Percentiles rank a stretch among this genome's conserved stretches.
Evolutionary conservation across 2,888 invertebrate genomes (phyloP).

Genomic region (Drosophila rubida): DNA sequence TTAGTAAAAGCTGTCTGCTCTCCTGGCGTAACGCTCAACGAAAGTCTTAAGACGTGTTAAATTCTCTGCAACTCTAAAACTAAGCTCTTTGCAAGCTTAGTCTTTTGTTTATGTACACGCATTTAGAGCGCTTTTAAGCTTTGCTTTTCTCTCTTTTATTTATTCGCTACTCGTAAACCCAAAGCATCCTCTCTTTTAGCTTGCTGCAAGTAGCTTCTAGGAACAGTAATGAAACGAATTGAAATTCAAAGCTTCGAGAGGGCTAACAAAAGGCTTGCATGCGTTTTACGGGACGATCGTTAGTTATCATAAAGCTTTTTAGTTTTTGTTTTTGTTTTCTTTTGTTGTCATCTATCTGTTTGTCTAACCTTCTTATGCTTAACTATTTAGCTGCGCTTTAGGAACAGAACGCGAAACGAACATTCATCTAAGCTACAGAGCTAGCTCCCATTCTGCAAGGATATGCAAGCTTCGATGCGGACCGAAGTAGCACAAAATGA

Average conservation of each 20-base stretch:
- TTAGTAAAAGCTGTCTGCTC: neutral
- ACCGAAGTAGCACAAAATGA: neutral
- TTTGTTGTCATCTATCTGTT: neutral
- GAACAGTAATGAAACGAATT: neutral
- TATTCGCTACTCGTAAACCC: no score
- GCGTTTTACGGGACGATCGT: conserved; percentile 1
- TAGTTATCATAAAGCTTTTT: conserved; percentile 8
- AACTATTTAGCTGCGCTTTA: neutral
- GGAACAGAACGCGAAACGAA: neutral
- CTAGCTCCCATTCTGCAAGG: conserved; percentile 4
- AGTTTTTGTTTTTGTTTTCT: neutral
- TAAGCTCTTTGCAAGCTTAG: neutral
- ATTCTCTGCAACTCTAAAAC: neutral
- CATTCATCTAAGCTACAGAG: neutral
- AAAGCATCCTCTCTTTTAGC: no score
- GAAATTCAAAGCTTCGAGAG: neutral
- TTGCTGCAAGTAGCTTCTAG: neutral
- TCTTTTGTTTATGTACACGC: neutral
- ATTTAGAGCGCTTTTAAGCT: neutral
- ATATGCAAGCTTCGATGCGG: conserved; percentile 8
- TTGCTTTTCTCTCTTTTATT: neutral
- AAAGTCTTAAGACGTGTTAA: no score
- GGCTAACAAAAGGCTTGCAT: neutral
- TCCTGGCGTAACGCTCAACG: no score
- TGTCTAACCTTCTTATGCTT: neutral